phyloP scores from a whole-genome alignment of 2,797 vertebrate species.

The Hylomyscus alleni region DNA sequence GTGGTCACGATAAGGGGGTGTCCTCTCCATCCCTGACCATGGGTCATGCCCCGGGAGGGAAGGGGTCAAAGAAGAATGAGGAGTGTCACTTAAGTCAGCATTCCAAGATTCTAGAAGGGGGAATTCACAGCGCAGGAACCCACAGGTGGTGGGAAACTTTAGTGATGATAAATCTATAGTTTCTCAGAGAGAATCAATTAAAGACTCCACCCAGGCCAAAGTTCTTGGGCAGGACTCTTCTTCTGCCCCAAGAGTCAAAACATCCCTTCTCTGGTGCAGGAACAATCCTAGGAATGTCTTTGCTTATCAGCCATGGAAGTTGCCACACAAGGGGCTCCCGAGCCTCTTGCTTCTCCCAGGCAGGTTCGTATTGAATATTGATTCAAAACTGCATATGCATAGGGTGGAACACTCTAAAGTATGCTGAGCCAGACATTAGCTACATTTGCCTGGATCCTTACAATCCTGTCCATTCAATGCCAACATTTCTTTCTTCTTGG shows the following conservation, averaged over 20 bases:
- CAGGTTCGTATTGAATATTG: too few relatives aligned
- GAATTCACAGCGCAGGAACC: neutral
- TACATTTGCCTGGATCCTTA: neutral
- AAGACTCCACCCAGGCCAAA: neutral
- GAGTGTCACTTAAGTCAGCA: neutral
- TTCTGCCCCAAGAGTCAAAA: neutral
- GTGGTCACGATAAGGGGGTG: too few relatives aligned
- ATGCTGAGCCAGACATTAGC: neutral
- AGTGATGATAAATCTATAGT: neutral
- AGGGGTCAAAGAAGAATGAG: fast-evolving
- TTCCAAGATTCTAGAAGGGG: neutral
- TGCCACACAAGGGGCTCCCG: fast-evolving
- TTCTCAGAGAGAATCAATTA: neutral
- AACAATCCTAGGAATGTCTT: neutral
- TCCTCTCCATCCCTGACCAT: neutral
- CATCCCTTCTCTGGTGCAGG: neutral
- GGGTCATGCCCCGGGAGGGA: too few relatives aligned
- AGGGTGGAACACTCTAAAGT: neutral
- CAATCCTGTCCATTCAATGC: neutral
- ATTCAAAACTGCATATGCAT: neutral
- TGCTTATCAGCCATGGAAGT: too few relatives aligned
- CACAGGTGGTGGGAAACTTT: neutral
- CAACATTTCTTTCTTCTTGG: neutral
- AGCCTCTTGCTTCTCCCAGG: fast-evolving
- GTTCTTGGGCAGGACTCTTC: neutral